phyloP scores from a whole-genome alignment of 1,140 invertebrate genomes.

The Anthonomus grandis region DNA sequence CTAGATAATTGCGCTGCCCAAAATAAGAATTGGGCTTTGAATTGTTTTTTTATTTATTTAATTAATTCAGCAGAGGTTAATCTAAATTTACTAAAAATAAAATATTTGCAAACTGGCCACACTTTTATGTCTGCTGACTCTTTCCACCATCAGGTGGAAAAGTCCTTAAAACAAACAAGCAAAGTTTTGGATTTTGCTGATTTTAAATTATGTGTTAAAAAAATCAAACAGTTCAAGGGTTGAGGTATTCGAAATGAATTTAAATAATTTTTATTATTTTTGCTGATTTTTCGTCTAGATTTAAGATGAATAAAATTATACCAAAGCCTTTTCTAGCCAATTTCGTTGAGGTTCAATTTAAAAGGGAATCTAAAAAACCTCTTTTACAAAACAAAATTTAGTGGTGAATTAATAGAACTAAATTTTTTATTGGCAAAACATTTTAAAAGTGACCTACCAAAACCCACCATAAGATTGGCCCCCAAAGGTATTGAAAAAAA shows the following conservation, averaged over 20 bases:
- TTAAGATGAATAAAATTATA: conserved; percentile 14
- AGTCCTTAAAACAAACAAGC: conserved; percentile 12
- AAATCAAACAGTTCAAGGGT: neutral
- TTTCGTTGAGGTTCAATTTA: no score
- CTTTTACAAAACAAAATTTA: no score
- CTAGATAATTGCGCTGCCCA: no score
- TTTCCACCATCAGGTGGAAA: conserved; percentile 16
- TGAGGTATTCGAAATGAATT: neutral
- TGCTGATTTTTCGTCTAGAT: conserved; percentile 11
- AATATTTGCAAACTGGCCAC: no score
- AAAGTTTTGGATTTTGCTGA: conserved; percentile 22
- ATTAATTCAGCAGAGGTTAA: no score
- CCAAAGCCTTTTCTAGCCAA: conserved; percentile 7
- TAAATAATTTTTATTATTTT: conserved; percentile 10
- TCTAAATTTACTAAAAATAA: no score
- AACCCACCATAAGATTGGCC: neutral
- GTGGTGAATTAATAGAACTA: no score
- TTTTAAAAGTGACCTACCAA: neutral
- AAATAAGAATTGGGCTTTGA: no score
- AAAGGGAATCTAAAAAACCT: no score
- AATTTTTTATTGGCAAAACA: neutral
- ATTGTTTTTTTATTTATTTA: no score
- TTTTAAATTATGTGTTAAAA: conserved; percentile 5
- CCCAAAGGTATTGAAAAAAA: neutral
- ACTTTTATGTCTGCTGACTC: no score